These are phyloP conservation scores for Eupeodes corollae DNA, from an alignment of 1,140 invertebrate species.

Conservation along the genomic window DNA sequence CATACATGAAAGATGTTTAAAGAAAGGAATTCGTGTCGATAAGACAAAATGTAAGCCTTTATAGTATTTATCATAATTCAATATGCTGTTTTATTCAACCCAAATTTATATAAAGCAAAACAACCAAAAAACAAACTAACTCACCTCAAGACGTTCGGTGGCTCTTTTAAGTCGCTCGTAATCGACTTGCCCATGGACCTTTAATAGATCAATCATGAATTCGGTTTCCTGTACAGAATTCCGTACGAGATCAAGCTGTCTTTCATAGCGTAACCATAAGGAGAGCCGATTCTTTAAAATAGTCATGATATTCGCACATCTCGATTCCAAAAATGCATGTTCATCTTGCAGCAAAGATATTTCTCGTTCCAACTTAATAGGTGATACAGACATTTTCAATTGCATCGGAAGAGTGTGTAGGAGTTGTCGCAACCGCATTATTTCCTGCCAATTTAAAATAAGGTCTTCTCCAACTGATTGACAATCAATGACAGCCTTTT, in stretches of 20 bases:
- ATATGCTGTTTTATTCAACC: background rate
- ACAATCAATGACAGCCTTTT: slow-evolving; percentile 55
- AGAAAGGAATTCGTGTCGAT: no score
- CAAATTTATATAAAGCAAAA: no score
- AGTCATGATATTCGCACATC: slow-evolving; percentile 51
- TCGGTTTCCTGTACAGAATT: slow-evolving; percentile 69
- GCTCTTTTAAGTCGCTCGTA: slow-evolving; percentile 68
- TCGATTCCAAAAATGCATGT: slow-evolving; percentile 55
- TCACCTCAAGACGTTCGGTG: slow-evolving; percentile 66
- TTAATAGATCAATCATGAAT: slow-evolving; percentile 73
- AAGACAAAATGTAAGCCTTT: no score
- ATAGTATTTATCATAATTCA: no score
- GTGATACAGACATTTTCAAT: slow-evolving; percentile 58
- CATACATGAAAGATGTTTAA: no score
- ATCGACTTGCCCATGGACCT: slow-evolving; percentile 67
- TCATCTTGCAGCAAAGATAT: slow-evolving; percentile 62
- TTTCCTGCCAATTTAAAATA: slow-evolving; percentile 54
- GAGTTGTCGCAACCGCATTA: slow-evolving; percentile 58
- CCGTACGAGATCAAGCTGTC: slow-evolving; percentile 62
- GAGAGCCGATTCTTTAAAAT: slow-evolving; percentile 51
- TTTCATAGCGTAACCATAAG: slow-evolving; percentile 62
- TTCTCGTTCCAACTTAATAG: slow-evolving; percentile 57
- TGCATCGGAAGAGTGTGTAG: slow-evolving; percentile 62
- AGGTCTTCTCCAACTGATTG: slow-evolving; percentile 53
- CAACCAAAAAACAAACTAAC: slow-evolving; percentile 21